A percentile compares a stretch with the other conserved stretches of the same genome.
These are phyloP conservation scores for Cepphus grylle DNA, from an alignment of 2,113 vertebrate species.

Conservation along the genomic window DNA sequence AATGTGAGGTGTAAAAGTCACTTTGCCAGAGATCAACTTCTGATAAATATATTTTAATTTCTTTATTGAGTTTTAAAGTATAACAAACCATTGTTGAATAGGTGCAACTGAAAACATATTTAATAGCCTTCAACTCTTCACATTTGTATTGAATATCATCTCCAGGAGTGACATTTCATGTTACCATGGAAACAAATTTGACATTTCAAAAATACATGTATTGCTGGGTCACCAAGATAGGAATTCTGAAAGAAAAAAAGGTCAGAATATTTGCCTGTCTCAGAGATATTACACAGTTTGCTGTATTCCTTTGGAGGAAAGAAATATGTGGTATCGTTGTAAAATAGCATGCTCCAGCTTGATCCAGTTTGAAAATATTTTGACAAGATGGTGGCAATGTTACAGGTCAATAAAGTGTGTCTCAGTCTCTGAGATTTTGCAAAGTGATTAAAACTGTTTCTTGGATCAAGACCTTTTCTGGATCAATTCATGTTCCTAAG, in stretches of 20 bases:
- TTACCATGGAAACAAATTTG: slow-evolving; percentile 70
- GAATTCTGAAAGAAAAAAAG: slow-evolving; percentile 61
- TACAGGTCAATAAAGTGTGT: slow-evolving; percentile 36
- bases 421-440: background rate
- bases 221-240: slow-evolving; percentile 66
- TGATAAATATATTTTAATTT: slow-evolving; percentile 58
- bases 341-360: slow-evolving; percentile 17
- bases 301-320: slow-evolving; percentile 28
- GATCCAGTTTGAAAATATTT: slow-evolving; percentile 54
- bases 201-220: slow-evolving; percentile 67
- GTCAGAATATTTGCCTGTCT: slow-evolving; percentile 48
- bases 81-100: slow-evolving; percentile 41
- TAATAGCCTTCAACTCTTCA: slow-evolving; percentile 68
- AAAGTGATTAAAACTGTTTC: slow-evolving; percentile 42
- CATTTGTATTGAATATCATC: slow-evolving; percentile 62
- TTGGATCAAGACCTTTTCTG: slow-evolving; percentile 56
- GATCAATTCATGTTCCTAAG: background rate
- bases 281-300: background rate
- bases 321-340: background rate
- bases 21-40: slow-evolving; percentile 46
- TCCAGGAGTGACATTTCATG: slow-evolving; percentile 59
- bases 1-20: slow-evolving; percentile 25
- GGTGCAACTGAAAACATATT: slow-evolving; percentile 48
- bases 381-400: slow-evolving; percentile 57
- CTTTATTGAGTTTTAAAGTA: slow-evolving; percentile 50